Base-by-base conservation (phyloP, 1,140 invertebrate genomes). In the Trichonephila clavipes region DNA sequence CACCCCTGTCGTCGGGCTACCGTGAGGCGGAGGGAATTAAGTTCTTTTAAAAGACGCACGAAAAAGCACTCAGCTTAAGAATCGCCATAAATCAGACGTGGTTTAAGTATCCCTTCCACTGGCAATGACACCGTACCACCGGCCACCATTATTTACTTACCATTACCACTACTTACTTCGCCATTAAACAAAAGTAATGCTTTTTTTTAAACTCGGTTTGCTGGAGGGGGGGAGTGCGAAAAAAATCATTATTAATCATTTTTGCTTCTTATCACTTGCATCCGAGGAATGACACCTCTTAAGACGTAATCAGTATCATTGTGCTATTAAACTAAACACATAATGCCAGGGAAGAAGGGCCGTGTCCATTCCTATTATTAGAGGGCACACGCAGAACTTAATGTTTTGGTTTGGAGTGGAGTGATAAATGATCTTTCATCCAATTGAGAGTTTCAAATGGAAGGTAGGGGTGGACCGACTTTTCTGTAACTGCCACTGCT, bases 271-370 rank as follows among this genome's bases (percentile, higher is more conserved):
- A 81, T 82, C 69, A 72, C 40, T 44, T n/a, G 87, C 28, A 89
- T 40, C 62, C 34, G 28, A 61, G 89, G 34, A 90, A 69, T 90
- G 89, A 82, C 90, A 86, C 81, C 59, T 62, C 62, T 86, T 85
- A 24, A 90, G 88, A 44, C 59, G 90, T 92, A 92, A 92, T 92
- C 81, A 85, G 90, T 85, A 85, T 92, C 90, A 85, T 85, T 92
- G 90, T 92, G 82, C 81, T 69, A 92, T 92, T 85, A 92, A 92
- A 90, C 69, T 90, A 90, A 92, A 92, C 90, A 92, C 90, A 92
- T 92, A 86, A 92, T 83, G 72, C 51, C 88, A 28, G 51, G n/a
- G 72, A 24, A 18, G 40, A 77, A 19, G 72, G 72, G 44, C 72
- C 19, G 88, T 24, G 88, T 81, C 88, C 66, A 34, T 90, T 82